Evolutionary conservation across 2,888 invertebrate genomes (phyloP), one percentile per base, ranked within the genome.

Genomic region (Brachylomia viminalis): DNA sequence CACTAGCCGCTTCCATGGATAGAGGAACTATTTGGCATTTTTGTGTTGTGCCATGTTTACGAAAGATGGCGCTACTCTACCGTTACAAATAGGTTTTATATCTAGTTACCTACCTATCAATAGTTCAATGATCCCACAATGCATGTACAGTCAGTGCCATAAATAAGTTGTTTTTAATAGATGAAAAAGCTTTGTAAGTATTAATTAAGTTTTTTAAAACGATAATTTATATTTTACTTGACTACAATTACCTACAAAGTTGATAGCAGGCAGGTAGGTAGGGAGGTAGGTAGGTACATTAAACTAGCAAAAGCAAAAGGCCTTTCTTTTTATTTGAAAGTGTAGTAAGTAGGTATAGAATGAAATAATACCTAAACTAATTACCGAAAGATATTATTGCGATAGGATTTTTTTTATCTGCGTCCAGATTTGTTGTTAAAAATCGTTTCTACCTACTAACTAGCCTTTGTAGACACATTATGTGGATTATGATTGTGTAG

Each of bases 21-120:
- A 74, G 64, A 59, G 47, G 76, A 82, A 86, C 86, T 80, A 83
- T 77, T 81, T 82, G 61, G 42, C 72, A 72, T 61, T 77, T 77
- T 45, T 69, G 71, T 83, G 87, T 79, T 88, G 80, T 70, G 54
- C 54, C 38, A 69, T 68, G n/a, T 70, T 72, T 70, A 64, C 59
- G 65, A 86, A 64, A 95, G 95, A 93, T 95, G 95, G 92, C 94
- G 93, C 87, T 91, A 88, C 84, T 58, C 56, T 54, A 68, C 79
- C 78, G 82, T 87, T 89, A 81, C 83, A 81, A 85, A 86, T 88
- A 86, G 82, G 82, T 87, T 85, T 79, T 88, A 82, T 82, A 84
- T 61, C 83, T 88, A 84, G 75, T 85, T 84, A 80, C 84, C 82
- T 86, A 87, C 86, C 81, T 85, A 87, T 82, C 83, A 88, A 87